phyloP scores from a whole-genome alignment of 1,140 invertebrate genomes.

The Doryteuthis pealeii region DNA sequence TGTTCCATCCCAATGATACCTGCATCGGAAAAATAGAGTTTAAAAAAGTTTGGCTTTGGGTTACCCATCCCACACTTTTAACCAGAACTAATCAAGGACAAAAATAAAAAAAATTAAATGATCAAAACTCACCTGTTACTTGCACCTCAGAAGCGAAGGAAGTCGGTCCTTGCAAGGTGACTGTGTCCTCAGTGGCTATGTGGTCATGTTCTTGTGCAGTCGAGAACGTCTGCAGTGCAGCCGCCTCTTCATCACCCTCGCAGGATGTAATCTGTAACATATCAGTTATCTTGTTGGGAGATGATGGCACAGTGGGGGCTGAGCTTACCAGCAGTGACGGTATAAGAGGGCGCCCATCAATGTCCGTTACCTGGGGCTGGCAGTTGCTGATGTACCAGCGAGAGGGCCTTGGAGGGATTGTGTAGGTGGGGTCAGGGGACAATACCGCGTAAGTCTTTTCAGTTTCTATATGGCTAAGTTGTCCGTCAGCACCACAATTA shows the following conservation, averaged over 20 bases:
- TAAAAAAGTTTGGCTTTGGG: too few relatives aligned
- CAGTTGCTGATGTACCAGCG: slow-evolving; percentile 9
- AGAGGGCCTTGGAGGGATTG: not conserved
- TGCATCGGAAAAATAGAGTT: too few relatives aligned
- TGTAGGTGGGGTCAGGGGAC: not conserved
- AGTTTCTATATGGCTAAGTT: not conserved
- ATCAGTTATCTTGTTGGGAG: slow-evolving; percentile 4
- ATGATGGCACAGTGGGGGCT: not conserved
- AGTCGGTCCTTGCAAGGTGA: not conserved
- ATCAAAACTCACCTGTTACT: not conserved
- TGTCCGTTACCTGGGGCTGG: not conserved
- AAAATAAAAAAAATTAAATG: not conserved
- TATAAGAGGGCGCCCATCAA: not conserved
- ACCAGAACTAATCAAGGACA: too few relatives aligned
- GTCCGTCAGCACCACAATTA: not conserved
- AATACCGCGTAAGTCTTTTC: not conserved
- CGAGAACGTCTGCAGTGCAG: not conserved
- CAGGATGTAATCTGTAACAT: slow-evolving; percentile 5
- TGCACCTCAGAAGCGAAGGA: not conserved
- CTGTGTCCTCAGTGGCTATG: not conserved
- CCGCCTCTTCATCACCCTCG: not conserved
- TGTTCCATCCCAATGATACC: too few relatives aligned
- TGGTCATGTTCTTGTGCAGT: not conserved
- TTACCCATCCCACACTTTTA: too few relatives aligned
- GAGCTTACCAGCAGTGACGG: not conserved